These are phyloP conservation scores for Actias luna DNA, from an alignment of 2,888 invertebrate genomes.

Conservation along the genomic window DNA sequence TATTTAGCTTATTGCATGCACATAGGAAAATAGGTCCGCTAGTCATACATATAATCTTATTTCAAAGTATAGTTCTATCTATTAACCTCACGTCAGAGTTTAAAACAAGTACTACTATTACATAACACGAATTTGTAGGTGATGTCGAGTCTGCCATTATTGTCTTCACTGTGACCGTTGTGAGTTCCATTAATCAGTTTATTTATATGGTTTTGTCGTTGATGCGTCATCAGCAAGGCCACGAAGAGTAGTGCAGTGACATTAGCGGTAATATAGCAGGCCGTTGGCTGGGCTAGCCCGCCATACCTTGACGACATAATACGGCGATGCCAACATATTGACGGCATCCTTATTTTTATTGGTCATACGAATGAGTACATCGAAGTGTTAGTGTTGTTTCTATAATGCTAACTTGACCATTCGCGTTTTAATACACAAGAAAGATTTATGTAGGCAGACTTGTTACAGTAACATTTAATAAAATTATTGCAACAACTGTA, in stretches of 20 bases:
- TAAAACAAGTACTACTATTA: not conserved
- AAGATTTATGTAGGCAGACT: constrained; percentile 6
- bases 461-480: not conserved
- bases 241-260: not conserved
- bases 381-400: constrained; percentile 66
- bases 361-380: constrained; percentile 70
- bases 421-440: constrained; percentile 25
- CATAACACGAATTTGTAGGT: not conserved
- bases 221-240: constrained; percentile 15
- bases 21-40: not conserved
- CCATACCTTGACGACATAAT: constrained; percentile 34
- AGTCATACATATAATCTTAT: not conserved
- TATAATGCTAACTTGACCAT: constrained; percentile 56
- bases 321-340: constrained; percentile 75
- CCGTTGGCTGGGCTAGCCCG: constrained; percentile 63
- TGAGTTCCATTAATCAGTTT: not conserved
- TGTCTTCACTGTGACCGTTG: not conserved
- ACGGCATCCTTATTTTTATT: constrained; percentile 82
- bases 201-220: constrained; percentile 5
- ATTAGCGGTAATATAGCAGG: constrained; percentile 12
- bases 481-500: not conserved
- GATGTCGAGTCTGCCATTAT: not conserved
- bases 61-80: not conserved
- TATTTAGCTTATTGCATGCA: not conserved
- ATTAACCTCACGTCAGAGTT: not conserved